phyloP scores from a whole-genome alignment of 2,888 invertebrate genomes.

The Lagria hirta region DNA sequence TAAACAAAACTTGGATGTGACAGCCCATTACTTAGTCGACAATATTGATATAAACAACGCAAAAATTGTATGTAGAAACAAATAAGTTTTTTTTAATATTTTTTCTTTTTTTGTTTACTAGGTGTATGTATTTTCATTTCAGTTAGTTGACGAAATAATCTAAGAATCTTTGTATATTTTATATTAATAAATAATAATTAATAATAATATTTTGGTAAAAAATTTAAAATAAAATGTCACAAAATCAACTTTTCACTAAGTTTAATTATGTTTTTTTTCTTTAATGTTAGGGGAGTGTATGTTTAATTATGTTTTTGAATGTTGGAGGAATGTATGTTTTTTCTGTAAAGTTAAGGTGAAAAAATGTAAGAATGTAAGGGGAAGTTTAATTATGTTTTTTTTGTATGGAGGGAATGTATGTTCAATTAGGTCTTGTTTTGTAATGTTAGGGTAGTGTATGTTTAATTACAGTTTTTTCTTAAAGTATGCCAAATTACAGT shows the following conservation, averaged over 20 bases:
- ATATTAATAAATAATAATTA: conserved; percentile 5
- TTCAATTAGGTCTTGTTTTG: too few species aligned
- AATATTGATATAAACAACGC: conserved; percentile 11
- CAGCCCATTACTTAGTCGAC: conserved; percentile 14
- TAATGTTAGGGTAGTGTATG: too few species aligned
- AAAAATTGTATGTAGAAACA: conserved; percentile 9
- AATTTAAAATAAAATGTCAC: conserved; percentile 8
- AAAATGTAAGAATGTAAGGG: too few species aligned
- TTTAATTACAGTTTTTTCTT: too few species aligned
- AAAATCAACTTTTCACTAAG: conserved; percentile 10
- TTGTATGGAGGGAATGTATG: too few species aligned
- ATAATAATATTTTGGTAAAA: conserved; percentile 8
- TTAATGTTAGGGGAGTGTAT: too few species aligned
- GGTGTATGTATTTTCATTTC: conserved; percentile 9
- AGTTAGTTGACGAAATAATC: conserved; percentile 11
- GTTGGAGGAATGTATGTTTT: too few species aligned
- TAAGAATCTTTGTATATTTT: conserved; percentile 12
- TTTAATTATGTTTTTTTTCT: too few species aligned
- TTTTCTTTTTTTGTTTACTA: conserved; percentile 7
- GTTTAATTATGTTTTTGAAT: too few species aligned
- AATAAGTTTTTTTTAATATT: conserved; percentile 9
- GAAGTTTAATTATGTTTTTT: too few species aligned
- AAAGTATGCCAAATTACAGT: too few species aligned
- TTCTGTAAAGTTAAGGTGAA: too few species aligned
- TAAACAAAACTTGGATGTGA: conserved; percentile 10